A percentile compares a stretch with the other conserved stretches of the same genome.
These are phyloP conservation scores for Pheosia gnoma DNA, from an alignment of 2,888 invertebrate genomes.

Conservation along the genomic window DNA sequence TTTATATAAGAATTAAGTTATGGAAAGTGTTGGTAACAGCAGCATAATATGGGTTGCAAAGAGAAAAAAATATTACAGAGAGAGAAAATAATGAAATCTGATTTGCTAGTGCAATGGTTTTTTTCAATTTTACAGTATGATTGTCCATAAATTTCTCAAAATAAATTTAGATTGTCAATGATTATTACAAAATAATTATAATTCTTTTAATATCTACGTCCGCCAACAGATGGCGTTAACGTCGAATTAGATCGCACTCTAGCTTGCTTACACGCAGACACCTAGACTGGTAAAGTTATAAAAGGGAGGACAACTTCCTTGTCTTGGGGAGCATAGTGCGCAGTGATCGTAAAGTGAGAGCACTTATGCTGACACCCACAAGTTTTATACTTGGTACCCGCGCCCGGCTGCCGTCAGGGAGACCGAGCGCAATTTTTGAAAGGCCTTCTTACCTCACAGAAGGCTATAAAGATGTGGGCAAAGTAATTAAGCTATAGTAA, in stretches of 20 bases:
- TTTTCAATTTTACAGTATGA: too few relatives aligned
- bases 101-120: too few relatives aligned
- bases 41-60: too few relatives aligned
- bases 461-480: conserved; percentile 45
- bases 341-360: conserved; percentile 94
- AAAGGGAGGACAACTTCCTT: conserved; percentile 83
- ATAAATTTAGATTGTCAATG: conserved; percentile 22
- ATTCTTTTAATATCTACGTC: neutral
- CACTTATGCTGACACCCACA: conserved; percentile 92
- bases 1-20: too few relatives aligned
- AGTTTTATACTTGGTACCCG: conserved; percentile 72
- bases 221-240: conserved; percentile 63
- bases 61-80: too few relatives aligned
- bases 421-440: conserved; percentile 91
- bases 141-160: too few relatives aligned
- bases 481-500: too few relatives aligned
- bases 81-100: too few relatives aligned
- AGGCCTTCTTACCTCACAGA: conserved; percentile 88
- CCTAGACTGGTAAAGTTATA: conserved; percentile 4
- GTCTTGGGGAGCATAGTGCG: conserved; percentile 95
- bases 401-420: conserved; percentile 82
- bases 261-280: conserved; percentile 24
- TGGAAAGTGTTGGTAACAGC: too few relatives aligned
- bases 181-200: too few relatives aligned
- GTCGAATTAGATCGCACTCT: conserved; percentile 54